Conservation (phyloP, 2,888 invertebrate species). For the Eupithecia dodoneata region DNA sequence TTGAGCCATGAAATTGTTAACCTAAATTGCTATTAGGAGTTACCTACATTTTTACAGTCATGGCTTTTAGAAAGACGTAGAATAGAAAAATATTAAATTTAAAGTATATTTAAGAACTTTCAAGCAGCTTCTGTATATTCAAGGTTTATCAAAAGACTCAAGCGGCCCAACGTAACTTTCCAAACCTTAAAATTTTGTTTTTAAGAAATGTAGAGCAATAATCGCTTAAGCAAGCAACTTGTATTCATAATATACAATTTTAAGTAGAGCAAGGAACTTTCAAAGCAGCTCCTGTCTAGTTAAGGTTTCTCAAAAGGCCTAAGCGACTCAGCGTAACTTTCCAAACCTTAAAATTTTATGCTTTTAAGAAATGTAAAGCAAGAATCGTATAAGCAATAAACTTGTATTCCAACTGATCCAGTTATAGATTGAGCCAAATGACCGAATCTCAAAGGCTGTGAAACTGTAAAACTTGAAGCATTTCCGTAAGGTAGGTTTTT, state of each 20-base stretch:
- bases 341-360: background rate
- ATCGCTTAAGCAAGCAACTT: background rate
- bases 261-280: background rate
- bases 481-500: background rate
- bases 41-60: background rate
- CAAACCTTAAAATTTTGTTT: background rate
- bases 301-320: background rate
- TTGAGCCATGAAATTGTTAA: background rate
- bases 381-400: background rate
- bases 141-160: background rate
- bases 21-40: background rate
- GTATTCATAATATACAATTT: background rate
- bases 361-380: background rate
- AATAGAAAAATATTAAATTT: background rate
- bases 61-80: background rate
- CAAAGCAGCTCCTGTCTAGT: background rate
- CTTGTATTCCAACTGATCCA: background rate
- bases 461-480: background rate
- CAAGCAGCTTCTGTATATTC: background rate
- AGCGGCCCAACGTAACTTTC: background rate
- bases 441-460: background rate
- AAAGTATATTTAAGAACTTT: background rate
- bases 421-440: conserved; percentile 6
- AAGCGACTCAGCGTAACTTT: background rate
- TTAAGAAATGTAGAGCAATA: background rate